Evolutionary conservation across 1,140 invertebrate genomes (phyloP).

Genomic region (Papilio glaucus): DNA sequence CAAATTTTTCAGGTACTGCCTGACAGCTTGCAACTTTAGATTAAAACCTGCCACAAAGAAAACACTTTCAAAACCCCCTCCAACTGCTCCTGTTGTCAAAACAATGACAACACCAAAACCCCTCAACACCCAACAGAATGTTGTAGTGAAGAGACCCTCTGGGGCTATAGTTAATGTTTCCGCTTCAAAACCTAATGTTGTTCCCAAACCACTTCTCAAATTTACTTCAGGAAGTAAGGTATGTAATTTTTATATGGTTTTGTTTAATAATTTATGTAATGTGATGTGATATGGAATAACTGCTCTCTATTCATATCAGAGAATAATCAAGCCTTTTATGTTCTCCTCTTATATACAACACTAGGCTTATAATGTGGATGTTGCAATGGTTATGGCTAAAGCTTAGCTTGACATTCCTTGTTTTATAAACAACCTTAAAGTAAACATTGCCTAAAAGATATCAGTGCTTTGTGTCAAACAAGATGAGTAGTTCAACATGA

Average conservation of each 20-base stretch:
- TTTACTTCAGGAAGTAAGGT: constrained; percentile 85
- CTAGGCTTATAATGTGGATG: too few species aligned
- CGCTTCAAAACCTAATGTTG: constrained; percentile 87
- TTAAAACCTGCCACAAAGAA: constrained; percentile 83
- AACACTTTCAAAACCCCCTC: constrained; percentile 70
- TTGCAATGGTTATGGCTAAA: too few species aligned
- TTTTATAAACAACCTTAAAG: too few species aligned
- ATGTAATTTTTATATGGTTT: constrained; percentile 40
- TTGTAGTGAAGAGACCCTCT: constrained; percentile 84
- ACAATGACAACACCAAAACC: constrained; percentile 70
- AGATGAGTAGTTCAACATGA: too few species aligned
- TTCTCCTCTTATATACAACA: too few species aligned
- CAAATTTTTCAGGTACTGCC: constrained; percentile 74
- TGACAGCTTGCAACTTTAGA: constrained; percentile 79
- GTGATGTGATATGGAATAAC: too few species aligned
- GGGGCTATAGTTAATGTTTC: constrained; percentile 85
- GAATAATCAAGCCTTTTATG: too few species aligned
- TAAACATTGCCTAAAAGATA: too few species aligned
- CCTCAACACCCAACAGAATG: constrained; percentile 57
- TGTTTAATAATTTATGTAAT: too few species aligned
- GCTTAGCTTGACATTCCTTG: too few species aligned
- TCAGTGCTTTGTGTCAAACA: too few species aligned
- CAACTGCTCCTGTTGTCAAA: constrained; percentile 76
- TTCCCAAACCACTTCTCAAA: constrained; percentile 90
- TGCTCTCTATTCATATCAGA: too few species aligned